A percentile compares a stretch with the other conserved stretches of the same genome.
These are phyloP conservation scores for Halocynthia aurantium DNA, from an alignment of 23 tunicate species.

Conservation along the genomic window DNA sequence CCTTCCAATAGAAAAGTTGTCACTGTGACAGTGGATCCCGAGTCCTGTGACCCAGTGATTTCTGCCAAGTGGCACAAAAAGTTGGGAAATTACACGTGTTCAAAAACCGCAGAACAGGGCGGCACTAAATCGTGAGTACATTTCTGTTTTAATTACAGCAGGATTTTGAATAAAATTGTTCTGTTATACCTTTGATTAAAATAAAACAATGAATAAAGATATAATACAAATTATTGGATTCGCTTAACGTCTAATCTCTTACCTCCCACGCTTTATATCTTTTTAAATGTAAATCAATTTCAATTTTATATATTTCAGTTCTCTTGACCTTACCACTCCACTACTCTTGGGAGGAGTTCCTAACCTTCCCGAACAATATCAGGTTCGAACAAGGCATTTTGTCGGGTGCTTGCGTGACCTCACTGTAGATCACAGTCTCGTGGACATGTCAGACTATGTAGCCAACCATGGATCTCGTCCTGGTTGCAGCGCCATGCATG, in stretches of 20 bases:
- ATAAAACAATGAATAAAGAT: too few relatives aligned
- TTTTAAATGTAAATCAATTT: neutral
- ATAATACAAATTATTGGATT: too few relatives aligned
- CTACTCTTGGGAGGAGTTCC: constrained; percentile 83
- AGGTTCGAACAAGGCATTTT: constrained; percentile 50
- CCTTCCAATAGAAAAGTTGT: constrained; percentile 77
- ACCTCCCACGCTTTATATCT: neutral
- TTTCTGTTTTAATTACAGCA: neutral
- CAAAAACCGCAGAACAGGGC: constrained; percentile 52
- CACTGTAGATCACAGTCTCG: constrained; percentile 27
- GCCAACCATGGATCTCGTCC: constrained; percentile 75
- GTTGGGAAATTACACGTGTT: constrained; percentile 61
- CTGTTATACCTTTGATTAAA: too few relatives aligned
- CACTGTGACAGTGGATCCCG: constrained; percentile 81
- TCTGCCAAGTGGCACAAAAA: constrained; percentile 36
- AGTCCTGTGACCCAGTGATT: constrained; percentile 55
- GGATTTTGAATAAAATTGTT: too few relatives aligned
- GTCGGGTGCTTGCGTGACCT: constrained; percentile 70
- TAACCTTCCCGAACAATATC: constrained; percentile 69
- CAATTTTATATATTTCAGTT: constrained; percentile 28
- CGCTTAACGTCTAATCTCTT: neutral
- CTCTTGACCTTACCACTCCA: constrained; percentile 84
- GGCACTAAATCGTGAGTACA: constrained; percentile 63
- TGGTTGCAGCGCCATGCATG: constrained; percentile 48
- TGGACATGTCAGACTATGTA: constrained; percentile 46